These are phyloP conservation scores for Dipodomys ordii DNA, from an alignment of 2,113 vertebrate genomes.

Conservation along the genomic window DNA sequence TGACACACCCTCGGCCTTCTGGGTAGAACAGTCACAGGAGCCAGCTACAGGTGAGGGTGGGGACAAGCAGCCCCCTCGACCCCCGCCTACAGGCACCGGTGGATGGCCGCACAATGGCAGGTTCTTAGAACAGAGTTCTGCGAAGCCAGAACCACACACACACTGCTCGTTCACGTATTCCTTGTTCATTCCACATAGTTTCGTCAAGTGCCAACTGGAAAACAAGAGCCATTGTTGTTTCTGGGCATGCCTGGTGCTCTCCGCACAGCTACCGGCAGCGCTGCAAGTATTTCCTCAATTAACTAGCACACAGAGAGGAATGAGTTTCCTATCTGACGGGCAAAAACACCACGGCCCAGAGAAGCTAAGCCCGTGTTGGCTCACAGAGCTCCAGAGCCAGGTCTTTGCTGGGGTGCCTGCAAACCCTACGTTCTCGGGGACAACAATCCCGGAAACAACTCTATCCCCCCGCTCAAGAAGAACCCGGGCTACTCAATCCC, in stretches of 20 bases:
- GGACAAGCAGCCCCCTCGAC: too few relatives aligned
- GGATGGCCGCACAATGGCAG: fast-evolving
- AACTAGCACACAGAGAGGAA: background rate
- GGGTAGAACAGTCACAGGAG: too few relatives aligned
- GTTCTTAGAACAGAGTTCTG: fast-evolving
- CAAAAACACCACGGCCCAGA: background rate
- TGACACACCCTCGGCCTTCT: background rate
- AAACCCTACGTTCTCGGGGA: fast-evolving
- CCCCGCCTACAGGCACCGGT: fast-evolving
- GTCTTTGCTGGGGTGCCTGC: background rate
- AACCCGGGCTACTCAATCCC: fast-evolving
- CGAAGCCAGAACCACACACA: fast-evolving
- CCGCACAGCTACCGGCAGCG: too few relatives aligned
- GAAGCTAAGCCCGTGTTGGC: background rate
- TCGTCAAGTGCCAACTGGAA: fast-evolving
- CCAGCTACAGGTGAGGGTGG: too few relatives aligned
- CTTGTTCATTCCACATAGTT: too few relatives aligned
- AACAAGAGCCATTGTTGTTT: fast-evolving
- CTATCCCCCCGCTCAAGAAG: background rate
- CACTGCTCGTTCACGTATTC: fast-evolving
- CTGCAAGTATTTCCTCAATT: background rate
- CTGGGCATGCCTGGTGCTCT: too few relatives aligned
- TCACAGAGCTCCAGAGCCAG: too few relatives aligned
- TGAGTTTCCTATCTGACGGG: too few relatives aligned
- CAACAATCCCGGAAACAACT: background rate